Evolutionary conservation across 2,888 invertebrate species (phyloP).

Genomic region (Luffia ferchaultella): DNA sequence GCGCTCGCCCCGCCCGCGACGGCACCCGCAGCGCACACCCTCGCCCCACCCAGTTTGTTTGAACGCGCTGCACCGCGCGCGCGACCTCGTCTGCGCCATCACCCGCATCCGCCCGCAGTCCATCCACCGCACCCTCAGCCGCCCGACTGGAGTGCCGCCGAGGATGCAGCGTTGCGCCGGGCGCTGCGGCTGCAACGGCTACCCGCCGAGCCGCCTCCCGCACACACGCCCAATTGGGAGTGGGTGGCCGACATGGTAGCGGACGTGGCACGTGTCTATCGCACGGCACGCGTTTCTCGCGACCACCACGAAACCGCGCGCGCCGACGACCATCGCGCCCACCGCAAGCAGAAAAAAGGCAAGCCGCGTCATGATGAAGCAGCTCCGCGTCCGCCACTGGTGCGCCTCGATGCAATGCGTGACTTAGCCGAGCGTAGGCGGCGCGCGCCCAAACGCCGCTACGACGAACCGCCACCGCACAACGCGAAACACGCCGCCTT

Average conservation of each 20-base stretch:
- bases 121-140: slow-evolving; percentile 81
- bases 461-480: slow-evolving; percentile 76
- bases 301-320: slow-evolving; percentile 90
- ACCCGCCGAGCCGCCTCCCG: slow-evolving; percentile 78
- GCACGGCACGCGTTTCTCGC: slow-evolving; percentile 91
- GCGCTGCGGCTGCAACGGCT: slow-evolving; percentile 74
- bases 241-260: slow-evolving; percentile 91
- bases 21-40: slow-evolving; percentile 76
- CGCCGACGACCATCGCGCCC: slow-evolving; percentile 86
- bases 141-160: slow-evolving; percentile 90
- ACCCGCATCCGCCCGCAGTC: slow-evolving; percentile 79
- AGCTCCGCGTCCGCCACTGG: slow-evolving; percentile 55
- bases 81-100: slow-evolving; percentile 69
- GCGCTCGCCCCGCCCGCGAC: slow-evolving; percentile 69
- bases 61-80: slow-evolving; percentile 67
- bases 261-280: slow-evolving; percentile 82
- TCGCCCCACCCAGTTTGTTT: slow-evolving; percentile 80
- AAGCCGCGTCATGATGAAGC: slow-evolving; percentile 55
- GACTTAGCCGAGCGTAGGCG: slow-evolving; percentile 76
- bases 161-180: slow-evolving; percentile 89
- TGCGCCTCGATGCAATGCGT: slow-evolving; percentile 78
- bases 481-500: slow-evolving; percentile 87
- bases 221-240: slow-evolving; percentile 96
- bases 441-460: slow-evolving; percentile 78
- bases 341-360: slow-evolving; percentile 84